Percentiles rank a stretch among this genome's conserved stretches.
phyloP scores from a whole-genome alignment of 92 coral and sea anemone genomes.

The Epizoanthus illoricatus region DNA sequence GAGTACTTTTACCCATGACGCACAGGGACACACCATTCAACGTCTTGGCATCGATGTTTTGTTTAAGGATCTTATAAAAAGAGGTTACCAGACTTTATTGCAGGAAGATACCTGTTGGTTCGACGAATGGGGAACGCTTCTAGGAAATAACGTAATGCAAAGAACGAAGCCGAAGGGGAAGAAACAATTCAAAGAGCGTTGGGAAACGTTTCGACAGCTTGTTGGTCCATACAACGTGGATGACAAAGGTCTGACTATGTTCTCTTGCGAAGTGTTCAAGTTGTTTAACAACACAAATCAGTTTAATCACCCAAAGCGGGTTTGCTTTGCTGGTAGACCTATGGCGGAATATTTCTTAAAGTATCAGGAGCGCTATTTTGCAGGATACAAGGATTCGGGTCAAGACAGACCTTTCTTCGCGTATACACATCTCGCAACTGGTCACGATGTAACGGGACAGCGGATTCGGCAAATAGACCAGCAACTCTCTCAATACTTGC shows the following conservation, averaged over 20 bases:
- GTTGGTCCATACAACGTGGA: slow-evolving; percentile 36
- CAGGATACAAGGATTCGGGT: slow-evolving; percentile 11
- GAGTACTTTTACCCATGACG: slow-evolving; percentile 22
- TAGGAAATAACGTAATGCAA: slow-evolving; percentile 45
- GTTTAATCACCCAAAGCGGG: slow-evolving; percentile 42
- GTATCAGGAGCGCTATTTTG: slow-evolving; percentile 61
- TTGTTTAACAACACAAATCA: slow-evolving; percentile 44
- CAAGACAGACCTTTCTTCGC: slow-evolving; percentile 53
- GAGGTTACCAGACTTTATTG: slow-evolving; percentile 56
- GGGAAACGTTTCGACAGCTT: slow-evolving; percentile 36
- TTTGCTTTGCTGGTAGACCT: slow-evolving; percentile 79
- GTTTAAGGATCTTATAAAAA: slow-evolving; percentile 46
- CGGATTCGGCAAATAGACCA: slow-evolving; percentile 63
- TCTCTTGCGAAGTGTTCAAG: slow-evolving; percentile 52
- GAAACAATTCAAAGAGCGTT: slow-evolving; percentile 50
- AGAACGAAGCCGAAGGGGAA: slow-evolving; percentile 15
- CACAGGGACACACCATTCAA: slow-evolving; percentile 5
- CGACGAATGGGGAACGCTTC: slow-evolving; percentile 63
- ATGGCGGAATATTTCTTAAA: slow-evolving; percentile 77
- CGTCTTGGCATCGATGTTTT: slow-evolving; percentile 48
- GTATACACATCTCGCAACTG: slow-evolving; percentile 84
- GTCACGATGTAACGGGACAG: slow-evolving; percentile 85
- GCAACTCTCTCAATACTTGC: slow-evolving; percentile 4
- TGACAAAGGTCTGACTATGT: slow-evolving; percentile 63
- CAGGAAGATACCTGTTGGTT: slow-evolving; percentile 78